phyloP scores from a whole-genome alignment of 2,113 vertebrate genomes.

The Misgurnus mizolepis region DNA sequence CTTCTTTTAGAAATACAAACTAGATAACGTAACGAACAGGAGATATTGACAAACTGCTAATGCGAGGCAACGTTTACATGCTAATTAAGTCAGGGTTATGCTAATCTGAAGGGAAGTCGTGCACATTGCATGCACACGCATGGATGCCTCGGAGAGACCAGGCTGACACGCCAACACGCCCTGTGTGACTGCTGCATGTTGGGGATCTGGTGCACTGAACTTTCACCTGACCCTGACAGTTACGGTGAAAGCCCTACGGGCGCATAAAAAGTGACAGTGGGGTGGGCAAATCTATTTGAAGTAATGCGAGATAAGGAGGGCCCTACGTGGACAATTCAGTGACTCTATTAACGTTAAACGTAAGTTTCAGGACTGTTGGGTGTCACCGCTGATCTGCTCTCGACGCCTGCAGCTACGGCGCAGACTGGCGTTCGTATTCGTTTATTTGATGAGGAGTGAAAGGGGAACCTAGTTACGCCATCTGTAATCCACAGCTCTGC shows the following conservation, averaged over 20 bases:
- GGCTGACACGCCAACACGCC: conserved; percentile 24
- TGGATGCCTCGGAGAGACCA: conserved; percentile 48
- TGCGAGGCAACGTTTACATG: conserved; percentile 50
- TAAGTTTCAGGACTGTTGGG: conserved; percentile 51
- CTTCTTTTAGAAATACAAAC: neutral
- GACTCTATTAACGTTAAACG: conserved; percentile 33
- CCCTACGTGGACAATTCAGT: conserved; percentile 12
- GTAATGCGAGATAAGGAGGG: conserved; percentile 19
- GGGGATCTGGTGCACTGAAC: conserved; percentile 46
- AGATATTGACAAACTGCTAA: conserved; percentile 52
- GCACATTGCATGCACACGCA: conserved; percentile 52
- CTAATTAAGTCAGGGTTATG: conserved; percentile 55
- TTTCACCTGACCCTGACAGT: conserved; percentile 38
- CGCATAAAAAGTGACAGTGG: conserved; percentile 22
- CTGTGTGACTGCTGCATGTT: neutral
- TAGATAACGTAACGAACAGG: conserved; percentile 27
- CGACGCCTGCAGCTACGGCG: conserved; percentile 40
- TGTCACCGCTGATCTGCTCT: conserved; percentile 46
- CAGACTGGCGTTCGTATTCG: conserved; percentile 47
- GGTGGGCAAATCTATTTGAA: neutral
- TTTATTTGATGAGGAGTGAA: conserved; percentile 57
- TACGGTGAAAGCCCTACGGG: conserved; percentile 19
- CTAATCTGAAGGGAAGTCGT: conserved; percentile 51
- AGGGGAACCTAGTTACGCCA: conserved; percentile 55
- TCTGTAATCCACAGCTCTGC: conserved; percentile 49